phyloP scores from a whole-genome alignment of 2,888 invertebrate genomes.

The Plagodis dolabraria region DNA sequence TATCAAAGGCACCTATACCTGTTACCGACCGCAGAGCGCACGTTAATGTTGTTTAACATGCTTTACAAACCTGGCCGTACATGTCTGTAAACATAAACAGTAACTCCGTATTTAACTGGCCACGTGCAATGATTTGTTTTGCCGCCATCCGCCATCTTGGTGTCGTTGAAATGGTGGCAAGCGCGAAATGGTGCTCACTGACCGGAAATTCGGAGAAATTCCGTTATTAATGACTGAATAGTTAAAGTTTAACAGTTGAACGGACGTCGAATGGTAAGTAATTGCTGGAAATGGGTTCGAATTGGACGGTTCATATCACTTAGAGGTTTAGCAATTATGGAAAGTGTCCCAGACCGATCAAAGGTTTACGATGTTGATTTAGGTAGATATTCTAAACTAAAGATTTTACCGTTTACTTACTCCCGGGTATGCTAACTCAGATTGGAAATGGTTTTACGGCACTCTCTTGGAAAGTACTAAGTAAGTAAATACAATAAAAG shows the following conservation, averaged over 20 bases:
- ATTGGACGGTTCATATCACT: constrained; percentile 50
- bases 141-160: constrained; percentile 51
- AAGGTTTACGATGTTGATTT: constrained; percentile 23
- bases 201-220: constrained; percentile 53
- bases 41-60: constrained; percentile 30
- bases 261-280: constrained; percentile 61
- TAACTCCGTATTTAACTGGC: constrained; percentile 44
- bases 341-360: constrained; percentile 20
- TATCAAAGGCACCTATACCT: constrained; percentile 32
- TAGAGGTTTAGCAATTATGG: constrained; percentile 31
- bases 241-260: constrained; percentile 71
- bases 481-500: too few species aligned
- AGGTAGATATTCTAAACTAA: background rate
- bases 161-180: constrained; percentile 46
- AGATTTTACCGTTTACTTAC: too few species aligned
- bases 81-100: constrained; percentile 47
- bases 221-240: constrained; percentile 74
- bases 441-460: too few species aligned
- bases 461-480: too few species aligned
- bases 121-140: constrained; percentile 54
- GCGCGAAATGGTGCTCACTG: constrained; percentile 53
- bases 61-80: constrained; percentile 22
- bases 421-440: too few species aligned
- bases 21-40: constrained; percentile 25
- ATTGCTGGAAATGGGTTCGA: constrained; percentile 61